phyloP scores from a whole-genome alignment of 2,113 vertebrate genomes.

The Telmatochromis sp. region DNA sequence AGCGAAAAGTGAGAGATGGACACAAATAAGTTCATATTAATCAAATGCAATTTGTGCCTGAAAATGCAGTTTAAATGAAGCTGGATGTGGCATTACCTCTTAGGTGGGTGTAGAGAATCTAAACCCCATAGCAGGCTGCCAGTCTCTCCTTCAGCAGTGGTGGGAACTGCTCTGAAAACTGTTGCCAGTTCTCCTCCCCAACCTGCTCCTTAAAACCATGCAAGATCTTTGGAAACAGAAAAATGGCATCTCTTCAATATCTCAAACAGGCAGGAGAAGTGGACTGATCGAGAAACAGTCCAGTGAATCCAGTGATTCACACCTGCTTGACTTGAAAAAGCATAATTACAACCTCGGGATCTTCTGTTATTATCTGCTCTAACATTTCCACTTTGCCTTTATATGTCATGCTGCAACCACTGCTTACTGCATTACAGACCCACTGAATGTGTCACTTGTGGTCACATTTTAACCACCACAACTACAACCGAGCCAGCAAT shows the following conservation, averaged over 20 bases:
- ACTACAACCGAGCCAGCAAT: neutral
- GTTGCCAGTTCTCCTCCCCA: constrained; percentile 91
- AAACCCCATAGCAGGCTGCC: constrained; percentile 90
- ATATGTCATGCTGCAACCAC: neutral
- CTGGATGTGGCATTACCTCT: constrained; percentile 13
- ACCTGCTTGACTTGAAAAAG: neutral
- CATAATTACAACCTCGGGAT: neutral
- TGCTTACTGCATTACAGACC: neutral
- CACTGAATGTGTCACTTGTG: neutral
- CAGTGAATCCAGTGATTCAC: neutral
- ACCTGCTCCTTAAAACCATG: constrained; percentile 94
- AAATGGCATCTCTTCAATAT: neutral
- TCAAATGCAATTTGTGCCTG: neutral
- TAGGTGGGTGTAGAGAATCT: constrained; percentile 61
- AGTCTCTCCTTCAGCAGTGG: constrained; percentile 89
- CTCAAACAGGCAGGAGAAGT: neutral
- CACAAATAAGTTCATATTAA: neutral
- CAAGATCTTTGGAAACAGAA: constrained; percentile 73
- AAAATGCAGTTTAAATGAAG: neutral
- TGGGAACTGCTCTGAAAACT: constrained; percentile 93
- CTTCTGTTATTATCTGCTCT: neutral
- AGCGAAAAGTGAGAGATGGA: neutral
- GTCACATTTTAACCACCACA: neutral
- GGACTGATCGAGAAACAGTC: neutral
- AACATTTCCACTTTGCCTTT: neutral